A percentile compares a stretch with the other conserved stretches of the same genome.
These are phyloP conservation scores for Mormyrus hasselquistii DNA, from an alignment of 2,797 vertebrate species.

Conservation along the genomic window DNA sequence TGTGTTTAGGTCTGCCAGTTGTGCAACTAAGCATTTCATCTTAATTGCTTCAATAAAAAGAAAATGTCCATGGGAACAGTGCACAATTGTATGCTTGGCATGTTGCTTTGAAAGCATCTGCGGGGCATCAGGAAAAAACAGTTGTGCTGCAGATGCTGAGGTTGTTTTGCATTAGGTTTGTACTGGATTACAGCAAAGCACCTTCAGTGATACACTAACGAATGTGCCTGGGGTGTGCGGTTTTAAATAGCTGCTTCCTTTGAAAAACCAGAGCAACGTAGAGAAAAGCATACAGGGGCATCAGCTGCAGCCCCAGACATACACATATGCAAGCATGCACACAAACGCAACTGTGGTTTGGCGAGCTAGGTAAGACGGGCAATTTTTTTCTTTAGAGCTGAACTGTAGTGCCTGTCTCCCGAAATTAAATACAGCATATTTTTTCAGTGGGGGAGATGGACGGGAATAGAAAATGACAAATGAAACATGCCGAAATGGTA, in stretches of 20 bases:
- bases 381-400: not conserved
- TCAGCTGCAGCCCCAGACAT: not conserved
- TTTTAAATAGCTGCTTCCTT: conserved; percentile 33
- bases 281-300: not conserved
- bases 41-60: not conserved
- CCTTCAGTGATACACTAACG: conserved; percentile 26
- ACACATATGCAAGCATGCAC: conserved; percentile 15
- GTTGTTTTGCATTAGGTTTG: conserved; percentile 18
- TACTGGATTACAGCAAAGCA: conserved; percentile 35
- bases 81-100: not conserved
- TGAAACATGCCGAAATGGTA: not conserved
- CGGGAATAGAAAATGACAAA: not conserved
- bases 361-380: not conserved
- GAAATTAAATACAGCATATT: not conserved
- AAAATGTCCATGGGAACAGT: not conserved
- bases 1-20: not conserved
- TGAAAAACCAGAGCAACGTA: conserved; percentile 29
- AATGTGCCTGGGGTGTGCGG: conserved; percentile 26
- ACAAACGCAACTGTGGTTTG: not conserved
- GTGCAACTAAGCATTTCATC: conserved; percentile 6
- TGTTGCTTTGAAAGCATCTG: not conserved
- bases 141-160: not conserved
- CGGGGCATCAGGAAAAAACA: not conserved
- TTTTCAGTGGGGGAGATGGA: not conserved
- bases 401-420: not conserved